Base-by-base conservation (phyloP, 1,140 invertebrate genomes). In the Triops cancriformis region DNA sequence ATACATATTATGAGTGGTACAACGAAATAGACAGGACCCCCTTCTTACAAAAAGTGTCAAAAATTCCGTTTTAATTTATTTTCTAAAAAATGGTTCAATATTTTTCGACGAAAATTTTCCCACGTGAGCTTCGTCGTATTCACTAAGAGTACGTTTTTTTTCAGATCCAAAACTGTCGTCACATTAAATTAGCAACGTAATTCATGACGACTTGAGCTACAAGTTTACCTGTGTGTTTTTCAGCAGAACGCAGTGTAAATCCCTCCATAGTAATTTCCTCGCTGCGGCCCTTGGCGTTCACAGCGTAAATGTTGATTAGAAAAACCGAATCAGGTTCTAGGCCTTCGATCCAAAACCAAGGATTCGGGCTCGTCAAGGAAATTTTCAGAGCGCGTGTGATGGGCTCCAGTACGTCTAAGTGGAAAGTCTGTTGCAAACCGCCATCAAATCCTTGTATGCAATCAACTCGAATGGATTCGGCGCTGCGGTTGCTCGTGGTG, bases 261-360 rank as follows among this genome's bases (percentile, higher is more conserved):
- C 91, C 91, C 81, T 91, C 90, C 1, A 95, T 82, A 1, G 90
- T 88, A 73, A 91, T 89, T 0, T 93, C 89, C 81, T 95, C 93
- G 78, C 93, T 94, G 77, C 92, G 87, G 5, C 94, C 95, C 84
- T 96, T 96, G 27, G 89, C 88, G 83, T 97, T 96, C 83, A 90
- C 92, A 1, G 94, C 92, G 82, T 91, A 92, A 4, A 96, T 89
- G 73, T 88, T 89, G 2, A 93, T 89, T 31, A 92, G 88, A 83
- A 96, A 95, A 73, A 80, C 79, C 10, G 81, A 82, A 12, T 82
- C 83, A 14, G 84, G 80, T 64, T 82, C 80, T 26, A 85, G 77
- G 26, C 82, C 83, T 43, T 81, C 81, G 45, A 84, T 81, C 12
- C 73, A 73, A 74, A 83, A 83, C 26, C 77, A 80, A 0, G 82